A percentile compares a stretch with the other conserved stretches of the same genome.
Evolutionary conservation across 2,888 invertebrate genomes (phyloP).

Genomic region (Nezara viridula): DNA sequence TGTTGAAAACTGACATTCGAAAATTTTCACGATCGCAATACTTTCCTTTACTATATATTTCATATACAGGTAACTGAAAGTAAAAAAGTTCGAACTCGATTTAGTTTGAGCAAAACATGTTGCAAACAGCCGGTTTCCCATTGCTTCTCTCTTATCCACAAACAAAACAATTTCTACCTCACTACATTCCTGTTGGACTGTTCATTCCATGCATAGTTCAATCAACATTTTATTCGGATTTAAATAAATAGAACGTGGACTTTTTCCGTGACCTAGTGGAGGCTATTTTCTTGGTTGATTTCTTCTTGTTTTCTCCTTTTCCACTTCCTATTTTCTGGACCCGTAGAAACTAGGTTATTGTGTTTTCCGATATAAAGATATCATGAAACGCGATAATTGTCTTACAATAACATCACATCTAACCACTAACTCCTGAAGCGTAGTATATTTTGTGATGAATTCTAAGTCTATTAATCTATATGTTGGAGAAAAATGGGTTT

Average conservation of each 20-base stretch:
- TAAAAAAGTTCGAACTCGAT: no score
- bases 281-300: slow-evolving; percentile 28
- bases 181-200: neutral
- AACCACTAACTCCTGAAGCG: neutral
- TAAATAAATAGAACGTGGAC: neutral
- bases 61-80: no score
- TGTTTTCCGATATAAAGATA: neutral
- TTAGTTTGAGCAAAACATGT: no score
- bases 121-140: no score
- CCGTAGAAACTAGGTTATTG: neutral
- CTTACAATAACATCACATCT: neutral
- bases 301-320: slow-evolving; percentile 29
- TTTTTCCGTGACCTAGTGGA: neutral
- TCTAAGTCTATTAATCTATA: no score
- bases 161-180: no score
- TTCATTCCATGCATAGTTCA: neutral
- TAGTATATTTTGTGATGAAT: no score
- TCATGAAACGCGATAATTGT: neutral
- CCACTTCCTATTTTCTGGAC: slow-evolving; percentile 7
- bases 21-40: no score
- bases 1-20: no score
- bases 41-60: no score
- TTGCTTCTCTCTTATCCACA: no score
- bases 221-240: neutral
- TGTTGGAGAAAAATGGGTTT: no score